Percentiles rank a stretch among this genome's conserved stretches.
These are phyloP conservation scores for Drosophila pseudotakahashii DNA, from an alignment of 2,888 invertebrate genomes.

Conservation along the genomic window DNA sequence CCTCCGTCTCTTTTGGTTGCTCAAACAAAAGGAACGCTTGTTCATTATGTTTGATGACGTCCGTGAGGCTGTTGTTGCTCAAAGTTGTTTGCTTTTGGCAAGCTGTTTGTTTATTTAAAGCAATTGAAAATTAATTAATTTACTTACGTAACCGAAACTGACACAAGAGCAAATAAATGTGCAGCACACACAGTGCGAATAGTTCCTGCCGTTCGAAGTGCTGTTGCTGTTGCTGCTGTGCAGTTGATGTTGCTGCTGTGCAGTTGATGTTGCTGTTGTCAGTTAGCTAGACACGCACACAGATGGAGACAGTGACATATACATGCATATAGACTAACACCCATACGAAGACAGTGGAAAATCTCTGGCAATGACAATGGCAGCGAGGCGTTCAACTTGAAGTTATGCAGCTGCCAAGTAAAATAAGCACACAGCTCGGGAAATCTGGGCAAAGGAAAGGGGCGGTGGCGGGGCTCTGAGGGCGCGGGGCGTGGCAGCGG, in stretches of 20 bases:
- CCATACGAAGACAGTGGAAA: conserved; percentile 21
- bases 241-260: conserved; percentile 11
- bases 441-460: background rate
- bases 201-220: conserved; percentile 8
- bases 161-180: conserved; percentile 72
- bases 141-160: conserved; percentile 78
- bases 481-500: conserved; percentile 3
- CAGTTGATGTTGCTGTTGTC: conserved; percentile 44
- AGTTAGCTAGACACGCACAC: conserved; percentile 33
- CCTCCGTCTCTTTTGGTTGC: background rate
- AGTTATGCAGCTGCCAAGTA: conserved; percentile 47
- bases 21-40: conserved; percentile 38
- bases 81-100: conserved; percentile 50
- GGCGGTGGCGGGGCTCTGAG: background rate
- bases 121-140: conserved; percentile 78
- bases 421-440: conserved; percentile 28
- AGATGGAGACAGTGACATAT: background rate
- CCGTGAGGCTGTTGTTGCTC: conserved; percentile 32
- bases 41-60: conserved; percentile 48
- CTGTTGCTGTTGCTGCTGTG: conserved; percentile 30
- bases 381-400: conserved; percentile 71
- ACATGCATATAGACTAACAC: conserved; percentile 1
- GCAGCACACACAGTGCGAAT: conserved; percentile 22
- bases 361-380: conserved; percentile 69
- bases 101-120: conserved; percentile 77